Percentiles rank a stretch among this genome's conserved stretches.
phyloP scores from a whole-genome alignment of 1,140 invertebrate species.

The Heliconius nattereri region DNA sequence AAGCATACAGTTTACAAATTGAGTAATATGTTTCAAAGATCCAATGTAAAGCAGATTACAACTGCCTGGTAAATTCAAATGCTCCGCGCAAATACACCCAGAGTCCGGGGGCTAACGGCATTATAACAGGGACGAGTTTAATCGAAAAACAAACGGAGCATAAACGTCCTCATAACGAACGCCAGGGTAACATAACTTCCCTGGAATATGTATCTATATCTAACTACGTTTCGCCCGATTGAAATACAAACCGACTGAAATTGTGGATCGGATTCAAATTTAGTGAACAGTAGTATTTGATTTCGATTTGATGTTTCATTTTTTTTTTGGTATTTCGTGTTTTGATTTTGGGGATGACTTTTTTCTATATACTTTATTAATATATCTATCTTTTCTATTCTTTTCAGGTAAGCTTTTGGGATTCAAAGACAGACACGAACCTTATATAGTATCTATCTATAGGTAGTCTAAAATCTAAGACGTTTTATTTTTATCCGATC shows the following conservation, averaged over 20 bases:
- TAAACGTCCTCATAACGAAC: conserved; percentile 30
- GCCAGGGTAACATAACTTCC: conserved; percentile 14
- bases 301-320: background rate
- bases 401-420: conserved; percentile 12
- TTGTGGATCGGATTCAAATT: conserved; percentile 29
- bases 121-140: conserved; percentile 32
- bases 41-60: conserved; percentile 9
- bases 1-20: background rate
- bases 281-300: conserved; percentile 14
- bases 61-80: conserved; percentile 2
- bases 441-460: background rate
- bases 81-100: conserved; percentile 16
- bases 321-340: background rate
- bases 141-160: conserved; percentile 31
- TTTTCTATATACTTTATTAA: background rate
- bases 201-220: conserved; percentile 19
- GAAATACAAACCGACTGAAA: conserved; percentile 26
- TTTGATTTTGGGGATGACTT: background rate
- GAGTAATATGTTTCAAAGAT: background rate
- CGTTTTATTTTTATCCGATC: conserved; percentile 11
- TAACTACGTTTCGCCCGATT: conserved; percentile 16
- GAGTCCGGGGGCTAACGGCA: conserved; percentile 19
- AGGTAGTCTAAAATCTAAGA: conserved; percentile 2
- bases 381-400: conserved; percentile 2
- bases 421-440: background rate